These are phyloP conservation scores for Atherix ibis DNA, from an alignment of 2,888 invertebrate genomes.

Conservation along the genomic window DNA sequence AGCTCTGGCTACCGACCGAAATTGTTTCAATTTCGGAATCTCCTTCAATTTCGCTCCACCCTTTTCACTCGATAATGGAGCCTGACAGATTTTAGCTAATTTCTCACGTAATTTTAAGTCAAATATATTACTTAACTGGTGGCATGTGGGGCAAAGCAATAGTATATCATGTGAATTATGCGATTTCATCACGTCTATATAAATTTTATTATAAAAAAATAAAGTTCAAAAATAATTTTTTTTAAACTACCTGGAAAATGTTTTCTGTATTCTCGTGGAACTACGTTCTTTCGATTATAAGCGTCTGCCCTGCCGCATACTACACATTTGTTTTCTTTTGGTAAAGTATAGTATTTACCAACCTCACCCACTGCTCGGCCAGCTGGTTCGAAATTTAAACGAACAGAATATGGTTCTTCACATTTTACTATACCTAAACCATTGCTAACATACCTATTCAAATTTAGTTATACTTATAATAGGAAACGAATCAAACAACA, in stretches of 20 bases:
- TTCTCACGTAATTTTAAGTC: slow-evolving; percentile 43
- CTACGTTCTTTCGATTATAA: slow-evolving; percentile 62
- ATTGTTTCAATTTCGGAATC: slow-evolving; percentile 28
- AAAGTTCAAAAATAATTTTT: neutral
- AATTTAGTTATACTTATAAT: neutral
- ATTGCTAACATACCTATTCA: slow-evolving; percentile 33
- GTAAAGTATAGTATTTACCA: slow-evolving; percentile 54
- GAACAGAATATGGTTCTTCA: slow-evolving; percentile 43
- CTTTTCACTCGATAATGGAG: slow-evolving; percentile 38
- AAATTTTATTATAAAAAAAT: slow-evolving; percentile 2
- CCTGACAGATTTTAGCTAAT: slow-evolving; percentile 44
- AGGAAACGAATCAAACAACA: slow-evolving; percentile 2
- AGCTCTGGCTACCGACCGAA: slow-evolving; percentile 45
- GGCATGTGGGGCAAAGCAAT: slow-evolving; percentile 54
- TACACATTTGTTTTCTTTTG: slow-evolving; percentile 61
- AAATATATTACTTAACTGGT: slow-evolving; percentile 47
- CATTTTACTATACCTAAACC: slow-evolving; percentile 33
- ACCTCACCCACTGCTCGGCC: slow-evolving; percentile 53
- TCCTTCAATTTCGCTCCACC: slow-evolving; percentile 24
- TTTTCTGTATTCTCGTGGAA: slow-evolving; percentile 67
- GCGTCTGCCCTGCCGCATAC: slow-evolving; percentile 56
- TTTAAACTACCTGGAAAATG: slow-evolving; percentile 45
- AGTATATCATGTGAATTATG: slow-evolving; percentile 70
- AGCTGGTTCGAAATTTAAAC: slow-evolving; percentile 60
- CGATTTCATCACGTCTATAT: slow-evolving; percentile 53